Percentiles rank a stretch among this genome's conserved stretches.
Evolutionary conservation across 2,888 invertebrate genomes (phyloP).

Genomic region (Liodrosophila aerea): DNA sequence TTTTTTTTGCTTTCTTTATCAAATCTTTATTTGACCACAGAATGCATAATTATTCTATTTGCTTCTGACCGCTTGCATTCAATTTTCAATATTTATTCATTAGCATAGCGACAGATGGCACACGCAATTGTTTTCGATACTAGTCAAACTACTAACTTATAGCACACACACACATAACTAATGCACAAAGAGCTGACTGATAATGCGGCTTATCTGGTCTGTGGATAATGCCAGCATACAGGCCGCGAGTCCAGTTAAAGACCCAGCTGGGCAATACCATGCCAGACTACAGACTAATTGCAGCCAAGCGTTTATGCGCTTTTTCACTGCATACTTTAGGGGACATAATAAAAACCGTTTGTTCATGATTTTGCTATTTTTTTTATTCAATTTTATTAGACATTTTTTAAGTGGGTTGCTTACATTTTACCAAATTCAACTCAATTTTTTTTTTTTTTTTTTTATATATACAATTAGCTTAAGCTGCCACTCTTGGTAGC

Average conservation of each 20-base stretch:
- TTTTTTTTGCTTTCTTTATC: background rate
- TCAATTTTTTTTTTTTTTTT: too few species aligned
- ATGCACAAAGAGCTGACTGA: conserved; percentile 32
- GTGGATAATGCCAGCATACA: conserved; percentile 59
- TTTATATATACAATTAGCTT: too few species aligned
- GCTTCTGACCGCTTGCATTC: conserved; percentile 1
- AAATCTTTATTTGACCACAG: conserved; percentile 3
- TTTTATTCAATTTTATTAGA: too few species aligned
- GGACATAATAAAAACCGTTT: too few species aligned
- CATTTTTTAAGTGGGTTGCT: too few species aligned
- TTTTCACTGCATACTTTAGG: too few species aligned
- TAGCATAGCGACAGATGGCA: conserved; percentile 11
- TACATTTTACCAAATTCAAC: too few species aligned
- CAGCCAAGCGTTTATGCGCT: too few species aligned
- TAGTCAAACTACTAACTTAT: conserved; percentile 26
- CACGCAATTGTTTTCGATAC: conserved; percentile 8
- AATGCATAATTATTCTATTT: conserved; percentile 47
- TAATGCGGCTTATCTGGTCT: conserved; percentile 67
- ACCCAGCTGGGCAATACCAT: too few species aligned
- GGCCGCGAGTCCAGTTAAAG: conserved; percentile 19
- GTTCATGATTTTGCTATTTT: too few species aligned
- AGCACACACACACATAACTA: conserved; percentile 7
- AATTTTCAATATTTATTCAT: conserved; percentile 19
- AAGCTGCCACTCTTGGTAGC: too few species aligned
- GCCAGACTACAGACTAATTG: too few species aligned